Evolutionary conservation across 2,113 vertebrate species (phyloP), one percentile per base, ranked within the genome.

Genomic region (Campylomormyrus numenius): DNA sequence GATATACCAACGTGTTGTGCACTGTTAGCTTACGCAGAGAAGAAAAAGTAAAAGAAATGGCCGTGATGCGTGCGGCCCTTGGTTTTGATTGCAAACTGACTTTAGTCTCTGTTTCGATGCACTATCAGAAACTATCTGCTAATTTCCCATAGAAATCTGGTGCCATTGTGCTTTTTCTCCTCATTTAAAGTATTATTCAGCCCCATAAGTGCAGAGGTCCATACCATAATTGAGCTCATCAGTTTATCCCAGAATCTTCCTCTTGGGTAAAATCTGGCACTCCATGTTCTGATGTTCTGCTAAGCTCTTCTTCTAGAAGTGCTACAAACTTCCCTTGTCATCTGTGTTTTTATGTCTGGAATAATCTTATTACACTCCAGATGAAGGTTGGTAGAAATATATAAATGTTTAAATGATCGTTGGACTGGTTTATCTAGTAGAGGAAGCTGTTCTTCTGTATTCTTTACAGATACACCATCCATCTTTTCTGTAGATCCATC

Each of bases 1-100:
- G 70, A 58, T 90, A 89, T 90, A 27, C 90, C 91, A 66, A 90
- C 84, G 24, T 90, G 62, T 90, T 90, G 91, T 84, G 85, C 90
- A 88, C 70, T 90, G 27, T 85, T 90, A 50, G 19, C 35, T 31
- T 74, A 93, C 17, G 83, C 19, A 9, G 2, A 19, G 42, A n/a
- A 19, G 74, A 39, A 5, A 80, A 42, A 0, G 15, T 17, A 5
- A 62, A n/a, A 62, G 17, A 39, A 39, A 77, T 35, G 13, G 9
- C 27, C 4, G 27, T 15, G 66, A 35, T 17, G 2, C 15, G 0
- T 17, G 11, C 2, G 1, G 31, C 70, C 13, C 31, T 77, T 17
- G 70, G 31, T 77, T 39, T 39, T 85, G 39, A 46, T 85, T 39
- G 52, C 21, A 66, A 52, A 4, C 27, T 66, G 19, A 62, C 27